These are phyloP conservation scores for Aspidoscelis tigris DNA, from an alignment of 2,113 vertebrate genomes.

Conservation along the genomic window DNA sequence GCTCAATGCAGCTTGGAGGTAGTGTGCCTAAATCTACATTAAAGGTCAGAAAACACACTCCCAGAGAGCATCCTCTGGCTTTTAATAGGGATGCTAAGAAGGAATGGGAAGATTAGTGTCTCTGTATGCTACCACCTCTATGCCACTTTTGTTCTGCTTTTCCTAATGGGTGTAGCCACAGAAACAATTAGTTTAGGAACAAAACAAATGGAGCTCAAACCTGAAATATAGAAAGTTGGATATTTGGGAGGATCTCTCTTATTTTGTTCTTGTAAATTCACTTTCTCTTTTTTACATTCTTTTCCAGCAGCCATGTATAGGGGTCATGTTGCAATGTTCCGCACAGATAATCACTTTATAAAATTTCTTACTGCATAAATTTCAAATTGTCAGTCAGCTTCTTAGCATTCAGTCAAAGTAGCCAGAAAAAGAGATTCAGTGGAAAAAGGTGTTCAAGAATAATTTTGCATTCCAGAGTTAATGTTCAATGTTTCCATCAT, in stretches of 20 bases:
- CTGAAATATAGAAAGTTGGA: neutral
- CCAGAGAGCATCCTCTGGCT: no score
- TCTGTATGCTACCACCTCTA: no score
- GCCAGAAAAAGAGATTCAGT: neutral
- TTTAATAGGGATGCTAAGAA: no score
- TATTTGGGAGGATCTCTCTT: neutral
- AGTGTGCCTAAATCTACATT: no score
- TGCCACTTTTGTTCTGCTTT: no score
- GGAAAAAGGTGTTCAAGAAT: fast-evolving
- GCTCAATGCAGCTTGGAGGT: no score
- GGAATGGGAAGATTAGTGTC: no score
- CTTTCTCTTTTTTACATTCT: neutral
- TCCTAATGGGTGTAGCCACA: no score
- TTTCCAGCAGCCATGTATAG: neutral
- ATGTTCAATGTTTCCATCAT: neutral
- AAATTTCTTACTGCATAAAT: neutral
- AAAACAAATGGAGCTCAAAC: neutral
- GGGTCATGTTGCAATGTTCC: neutral
- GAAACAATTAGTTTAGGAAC: no score
- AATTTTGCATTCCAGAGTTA: neutral
- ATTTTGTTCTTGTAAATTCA: neutral
- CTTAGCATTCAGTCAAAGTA: neutral
- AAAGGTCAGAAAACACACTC: no score
- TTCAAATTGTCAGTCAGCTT: neutral
- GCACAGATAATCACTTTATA: neutral